Conservation (phyloP, 2,888 invertebrate species). For the Hyalella azteca region DNA sequence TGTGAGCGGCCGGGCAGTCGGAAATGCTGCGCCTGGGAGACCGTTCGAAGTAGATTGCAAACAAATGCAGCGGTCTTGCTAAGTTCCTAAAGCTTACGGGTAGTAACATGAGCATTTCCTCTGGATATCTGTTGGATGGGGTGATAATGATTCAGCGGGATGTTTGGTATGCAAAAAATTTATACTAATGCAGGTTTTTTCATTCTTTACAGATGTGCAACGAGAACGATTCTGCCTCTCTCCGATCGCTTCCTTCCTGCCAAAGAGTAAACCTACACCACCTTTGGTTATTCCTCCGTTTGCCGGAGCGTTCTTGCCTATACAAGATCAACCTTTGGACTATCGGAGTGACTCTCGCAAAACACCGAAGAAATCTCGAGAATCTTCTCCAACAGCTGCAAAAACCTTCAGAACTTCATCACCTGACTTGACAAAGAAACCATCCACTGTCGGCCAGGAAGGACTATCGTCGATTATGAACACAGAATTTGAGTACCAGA, state of each 20-base stretch:
- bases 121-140: too few relatives aligned
- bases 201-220: neutral
- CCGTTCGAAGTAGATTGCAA: neutral
- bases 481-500: constrained; percentile 11
- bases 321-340: constrained; percentile 9
- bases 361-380: constrained; percentile 9
- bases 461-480: neutral
- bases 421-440: neutral
- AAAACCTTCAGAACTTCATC: neutral
- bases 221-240: constrained; percentile 6
- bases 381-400: neutral
- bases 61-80: too few relatives aligned
- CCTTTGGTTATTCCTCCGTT: neutral
- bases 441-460: neutral
- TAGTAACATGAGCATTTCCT: too few relatives aligned
- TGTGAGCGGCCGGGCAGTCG: constrained; percentile 16
- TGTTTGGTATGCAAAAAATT: too few relatives aligned
- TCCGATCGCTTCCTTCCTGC: neutral
- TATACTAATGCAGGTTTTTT: neutral
- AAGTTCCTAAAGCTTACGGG: too few relatives aligned
- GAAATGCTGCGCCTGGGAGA: constrained; percentile 23
- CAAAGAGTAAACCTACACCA: neutral
- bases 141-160: too few relatives aligned
- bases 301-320: neutral
- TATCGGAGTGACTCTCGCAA: constrained; percentile 17